Base-by-base conservation (phyloP, 64 coral and sea anemone genomes). In the Montipora foliosa region DNA sequence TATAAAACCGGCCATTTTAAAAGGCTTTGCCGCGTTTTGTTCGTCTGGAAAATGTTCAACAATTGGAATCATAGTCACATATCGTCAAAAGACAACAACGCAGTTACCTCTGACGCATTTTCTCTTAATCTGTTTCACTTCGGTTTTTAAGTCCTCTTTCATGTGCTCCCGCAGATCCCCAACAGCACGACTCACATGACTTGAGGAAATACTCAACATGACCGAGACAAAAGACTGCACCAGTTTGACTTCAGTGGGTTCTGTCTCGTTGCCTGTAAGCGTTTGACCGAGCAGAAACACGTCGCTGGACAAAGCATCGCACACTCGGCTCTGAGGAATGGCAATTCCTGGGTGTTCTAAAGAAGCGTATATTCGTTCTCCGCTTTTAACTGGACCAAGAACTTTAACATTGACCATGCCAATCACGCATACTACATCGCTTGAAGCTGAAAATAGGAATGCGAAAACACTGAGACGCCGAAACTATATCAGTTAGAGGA, bases 391-490 rank as follows among this genome's bases (percentile, higher is more conserved):
- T 25, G 68, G 48, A 22, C 94, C 94, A 5, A 91, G 83, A 20
- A 95, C 89, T 79, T 95, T 95, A 47, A 95, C 88, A 2, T 87
- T 69, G 8, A 95, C 94, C 81, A 95, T 95, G 1, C 94, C 94
- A 61, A 95, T 91, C 46, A 95, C 81, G 87, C 94, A 95, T 0
- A 95, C 94, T 48, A 90, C 64, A 10, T 95, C 94, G 10, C 82
- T 50, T 10, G 66, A 1, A 46, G 37, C 94, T 95, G 72, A 64
- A 95, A 87, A 67, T 2, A 87, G 76, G 49, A 46, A 78, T 19
- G 47, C 74, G 14, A 4, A 76, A 46, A 47, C 11, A 11, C 0
- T 8, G 9, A 64, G 2, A 64, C 8, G 14, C 53, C 53, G 14
- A 64, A 16, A 37, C 37, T 37, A 37, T 37, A 1, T 37, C 37